phyloP scores from a whole-genome alignment of 2,888 invertebrate species.

The Helleia helle region DNA sequence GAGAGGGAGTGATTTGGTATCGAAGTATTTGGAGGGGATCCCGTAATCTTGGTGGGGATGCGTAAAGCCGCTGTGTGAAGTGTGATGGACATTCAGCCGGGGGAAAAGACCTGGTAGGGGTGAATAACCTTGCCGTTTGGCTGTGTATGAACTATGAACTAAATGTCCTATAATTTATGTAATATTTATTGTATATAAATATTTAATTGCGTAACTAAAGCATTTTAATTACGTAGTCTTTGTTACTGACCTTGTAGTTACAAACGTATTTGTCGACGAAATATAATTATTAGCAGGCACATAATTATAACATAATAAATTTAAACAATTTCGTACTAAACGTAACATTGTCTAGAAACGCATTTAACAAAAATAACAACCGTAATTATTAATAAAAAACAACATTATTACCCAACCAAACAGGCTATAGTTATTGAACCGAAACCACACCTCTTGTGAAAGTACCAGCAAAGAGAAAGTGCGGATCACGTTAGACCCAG shows the following conservation, averaged over 20 bases:
- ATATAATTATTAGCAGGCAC: not conserved
- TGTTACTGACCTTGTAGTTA: not conserved
- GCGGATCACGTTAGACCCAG: constrained; percentile 52
- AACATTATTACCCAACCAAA: constrained; percentile 22
- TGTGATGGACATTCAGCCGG: constrained; percentile 50
- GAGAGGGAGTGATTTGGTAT: constrained; percentile 70
- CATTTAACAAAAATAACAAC: too few relatives aligned
- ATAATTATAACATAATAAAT: not conserved
- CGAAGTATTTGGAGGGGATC: constrained; percentile 70
- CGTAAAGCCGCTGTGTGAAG: constrained; percentile 49
- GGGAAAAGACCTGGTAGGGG: constrained; percentile 66
- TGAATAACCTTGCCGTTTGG: constrained; percentile 61
- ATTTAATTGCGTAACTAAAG: constrained; percentile 51
- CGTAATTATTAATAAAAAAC: constrained; percentile 9
- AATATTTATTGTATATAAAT: constrained; percentile 30
- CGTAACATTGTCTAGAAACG: constrained; percentile 1
- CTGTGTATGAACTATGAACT: constrained; percentile 42
- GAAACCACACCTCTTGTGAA: constrained; percentile 65
- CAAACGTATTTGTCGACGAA: not conserved
- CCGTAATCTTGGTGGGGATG: constrained; percentile 69
- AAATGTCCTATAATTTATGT: constrained; percentile 15
- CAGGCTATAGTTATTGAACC: constrained; percentile 49
- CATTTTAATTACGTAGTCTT: constrained; percentile 1
- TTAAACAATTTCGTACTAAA: constrained; percentile 11
- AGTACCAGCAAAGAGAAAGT: constrained; percentile 70